phyloP scores from a whole-genome alignment of 2,888 invertebrate species.

The Kuschelorhynchus macadamiae region DNA sequence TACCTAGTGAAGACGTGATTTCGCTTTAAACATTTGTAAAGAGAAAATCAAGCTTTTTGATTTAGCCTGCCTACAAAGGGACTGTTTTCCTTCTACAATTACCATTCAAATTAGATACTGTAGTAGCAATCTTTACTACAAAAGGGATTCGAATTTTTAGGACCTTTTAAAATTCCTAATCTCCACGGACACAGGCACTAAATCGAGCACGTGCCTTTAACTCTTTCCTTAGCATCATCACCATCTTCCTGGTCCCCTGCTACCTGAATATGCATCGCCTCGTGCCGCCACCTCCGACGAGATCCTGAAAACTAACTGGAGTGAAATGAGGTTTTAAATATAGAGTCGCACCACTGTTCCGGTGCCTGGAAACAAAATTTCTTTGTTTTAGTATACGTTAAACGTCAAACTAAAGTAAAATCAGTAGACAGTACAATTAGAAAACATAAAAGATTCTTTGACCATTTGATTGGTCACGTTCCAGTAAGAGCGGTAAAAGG shows the following conservation, averaged over 20 bases:
- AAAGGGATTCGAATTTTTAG: not conserved
- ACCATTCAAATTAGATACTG: conserved; percentile 1
- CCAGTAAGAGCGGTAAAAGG: no score
- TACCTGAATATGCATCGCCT: conserved; percentile 57
- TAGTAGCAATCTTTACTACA: not conserved
- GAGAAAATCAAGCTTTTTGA: no score
- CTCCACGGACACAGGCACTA: conserved; percentile 12
- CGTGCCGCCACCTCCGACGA: conserved; percentile 55
- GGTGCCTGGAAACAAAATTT: no score
- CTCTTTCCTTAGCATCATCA: conserved; percentile 29
- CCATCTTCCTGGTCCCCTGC: conserved; percentile 52
- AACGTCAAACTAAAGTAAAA: no score
- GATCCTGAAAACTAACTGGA: conserved; percentile 44
- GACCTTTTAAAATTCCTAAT: conserved; percentile 10
- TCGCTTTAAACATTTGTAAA: no score
- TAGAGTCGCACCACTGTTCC: no score
- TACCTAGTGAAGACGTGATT: no score
- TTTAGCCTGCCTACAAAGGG: no score
- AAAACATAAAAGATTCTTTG: no score
- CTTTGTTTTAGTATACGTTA: no score
- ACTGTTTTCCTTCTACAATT: not conserved
- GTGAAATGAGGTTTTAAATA: conserved; percentile 10
- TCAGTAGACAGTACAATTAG: no score
- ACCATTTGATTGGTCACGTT: no score
- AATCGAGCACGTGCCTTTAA: conserved; percentile 37